A percentile compares a stretch with the other conserved stretches of the same genome.
Evolutionary conservation across 1,140 invertebrate species (phyloP).

Genomic region (Heliconius hermathena): DNA sequence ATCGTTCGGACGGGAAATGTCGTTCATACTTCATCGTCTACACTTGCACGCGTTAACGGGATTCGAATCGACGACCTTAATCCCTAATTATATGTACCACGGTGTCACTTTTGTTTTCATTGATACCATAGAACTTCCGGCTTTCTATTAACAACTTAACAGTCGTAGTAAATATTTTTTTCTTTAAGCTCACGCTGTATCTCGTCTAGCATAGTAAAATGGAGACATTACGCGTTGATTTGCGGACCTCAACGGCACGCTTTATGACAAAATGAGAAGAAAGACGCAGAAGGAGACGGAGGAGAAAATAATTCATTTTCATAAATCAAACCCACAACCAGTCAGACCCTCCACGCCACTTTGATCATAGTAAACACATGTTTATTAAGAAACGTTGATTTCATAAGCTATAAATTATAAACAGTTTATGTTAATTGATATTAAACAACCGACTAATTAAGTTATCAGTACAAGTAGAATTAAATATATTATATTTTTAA

Average conservation of each 20-base stretch:
- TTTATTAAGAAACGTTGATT: neutral
- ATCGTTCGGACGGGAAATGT: slow-evolving; percentile 8
- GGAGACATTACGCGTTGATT: too few species aligned
- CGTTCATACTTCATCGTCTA: neutral
- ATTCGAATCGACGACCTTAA: slow-evolving; percentile 12
- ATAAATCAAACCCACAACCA: too few species aligned
- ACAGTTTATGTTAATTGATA: slow-evolving; percentile 13
- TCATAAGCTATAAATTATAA: neutral
- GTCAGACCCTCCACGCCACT: too few species aligned
- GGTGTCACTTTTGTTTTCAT: slow-evolving; percentile 11
- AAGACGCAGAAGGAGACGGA: too few species aligned
- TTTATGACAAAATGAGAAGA: too few species aligned
- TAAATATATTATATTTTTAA: neutral
- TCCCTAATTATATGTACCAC: neutral
- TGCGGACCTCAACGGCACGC: too few species aligned
- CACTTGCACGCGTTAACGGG: neutral
- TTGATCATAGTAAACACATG: neutral
- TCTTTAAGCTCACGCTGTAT: too few species aligned
- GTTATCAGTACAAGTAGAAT: neutral
- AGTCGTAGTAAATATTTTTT: neutral
- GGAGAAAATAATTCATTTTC: too few species aligned
- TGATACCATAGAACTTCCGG: slow-evolving; percentile 7
- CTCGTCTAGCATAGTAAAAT: too few species aligned
- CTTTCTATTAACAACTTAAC: neutral
- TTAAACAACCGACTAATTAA: neutral